Conservation (phyloP, 2,113 vertebrate genomes). For the Pachyramphus minor region DNA sequence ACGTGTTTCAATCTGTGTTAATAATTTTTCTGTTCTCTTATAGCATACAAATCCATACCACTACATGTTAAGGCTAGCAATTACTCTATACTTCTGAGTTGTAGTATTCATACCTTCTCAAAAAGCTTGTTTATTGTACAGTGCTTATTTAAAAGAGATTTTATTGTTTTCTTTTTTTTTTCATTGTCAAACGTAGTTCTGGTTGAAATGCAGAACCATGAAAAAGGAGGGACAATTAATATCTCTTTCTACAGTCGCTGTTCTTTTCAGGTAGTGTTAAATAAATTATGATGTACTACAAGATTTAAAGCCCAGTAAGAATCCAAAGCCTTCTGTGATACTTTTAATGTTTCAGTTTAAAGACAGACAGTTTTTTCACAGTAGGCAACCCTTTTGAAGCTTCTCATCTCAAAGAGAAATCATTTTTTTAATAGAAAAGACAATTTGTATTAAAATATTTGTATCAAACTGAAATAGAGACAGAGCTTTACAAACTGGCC, state of each 20-base stretch:
- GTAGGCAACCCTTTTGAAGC: not conserved
- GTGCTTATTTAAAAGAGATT: not conserved
- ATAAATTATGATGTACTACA: not conserved
- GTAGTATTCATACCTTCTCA: not conserved
- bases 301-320: slow-evolving; percentile 26
- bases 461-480: not conserved
- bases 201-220: not conserved
- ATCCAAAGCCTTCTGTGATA: not conserved
- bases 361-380: not conserved
- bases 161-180: not conserved
- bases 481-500: not conserved
- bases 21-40: not conserved
- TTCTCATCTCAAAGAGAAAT: not conserved
- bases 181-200: not conserved
- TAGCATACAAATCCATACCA: not conserved
- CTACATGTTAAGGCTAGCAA: not conserved
- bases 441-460: not conserved
- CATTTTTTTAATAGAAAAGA: slow-evolving; percentile 11
- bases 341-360: slow-evolving; percentile 12
- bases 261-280: not conserved
- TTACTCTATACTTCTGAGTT: not conserved
- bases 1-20: not conserved
- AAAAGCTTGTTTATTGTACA: not conserved
- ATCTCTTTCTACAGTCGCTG: not conserved
- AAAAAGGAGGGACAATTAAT: not conserved